A percentile compares a stretch with the other conserved stretches of the same genome.
These are phyloP conservation scores for Sus scrofa DNA, from an alignment of 2,113 vertebrate species.

Conservation along the genomic window DNA sequence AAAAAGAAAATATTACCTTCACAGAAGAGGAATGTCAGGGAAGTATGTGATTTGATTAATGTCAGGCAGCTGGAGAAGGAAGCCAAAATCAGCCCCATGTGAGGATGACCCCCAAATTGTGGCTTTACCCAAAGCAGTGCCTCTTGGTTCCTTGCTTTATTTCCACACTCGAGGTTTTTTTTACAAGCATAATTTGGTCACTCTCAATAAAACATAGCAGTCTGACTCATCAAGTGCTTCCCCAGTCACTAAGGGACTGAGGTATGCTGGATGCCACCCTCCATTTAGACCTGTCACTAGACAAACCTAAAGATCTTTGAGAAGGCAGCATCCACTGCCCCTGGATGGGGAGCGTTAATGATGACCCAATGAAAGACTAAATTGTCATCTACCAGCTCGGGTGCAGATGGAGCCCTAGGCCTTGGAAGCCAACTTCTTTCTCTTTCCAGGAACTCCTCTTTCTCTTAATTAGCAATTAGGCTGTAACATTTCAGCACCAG, in stretches of 20 bases:
- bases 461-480: slow-evolving; percentile 24
- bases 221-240: not conserved
- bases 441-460: not conserved
- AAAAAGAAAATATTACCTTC: slow-evolving; percentile 39
- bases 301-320: not conserved
- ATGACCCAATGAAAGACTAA: slow-evolving; percentile 24
- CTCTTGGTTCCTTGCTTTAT: not conserved
- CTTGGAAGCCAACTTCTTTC: not conserved
- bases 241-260: not conserved
- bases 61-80: slow-evolving; percentile 27
- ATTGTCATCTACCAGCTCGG: not conserved
- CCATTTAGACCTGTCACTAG: not conserved
- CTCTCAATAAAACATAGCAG: not conserved
- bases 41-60: slow-evolving; percentile 61
- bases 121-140: not conserved
- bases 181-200: slow-evolving; percentile 29
- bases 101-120: not conserved
- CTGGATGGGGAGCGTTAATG: not conserved
- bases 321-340: not conserved
- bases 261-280: not conserved
- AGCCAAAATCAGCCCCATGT: slow-evolving; percentile 41
- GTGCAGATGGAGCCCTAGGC: not conserved
- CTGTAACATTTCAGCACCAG: not conserved
- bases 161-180: not conserved
- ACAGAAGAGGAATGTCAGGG: slow-evolving; percentile 38